Base-by-base conservation (phyloP, 1,140 invertebrate genomes). In the Drosophila bipectinata region DNA sequence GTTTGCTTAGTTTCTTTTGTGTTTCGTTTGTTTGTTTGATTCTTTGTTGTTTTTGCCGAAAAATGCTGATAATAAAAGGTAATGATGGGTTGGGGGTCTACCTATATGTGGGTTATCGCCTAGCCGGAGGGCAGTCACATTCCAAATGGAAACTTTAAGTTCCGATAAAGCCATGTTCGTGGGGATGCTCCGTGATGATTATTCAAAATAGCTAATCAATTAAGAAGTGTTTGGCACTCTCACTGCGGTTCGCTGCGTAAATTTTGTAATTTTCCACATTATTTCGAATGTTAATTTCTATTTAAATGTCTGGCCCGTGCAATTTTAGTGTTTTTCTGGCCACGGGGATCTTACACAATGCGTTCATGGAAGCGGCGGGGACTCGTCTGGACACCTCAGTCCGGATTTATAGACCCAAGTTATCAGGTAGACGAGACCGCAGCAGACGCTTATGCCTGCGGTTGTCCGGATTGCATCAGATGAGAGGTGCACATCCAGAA, bases 21-120 rank as follows among this genome's bases (percentile, higher is more conserved):
- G 34, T 77, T 62, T 49, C 52, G 52, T 60, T 77, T 72, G 44
- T 77, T 72, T 67, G 47, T 51, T 66, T 68, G 63, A 48, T 75
- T 84, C 59, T 77, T 87, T 85, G 79, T 85, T 85, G 77, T 72
- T 72, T 68, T 51, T 64, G 59, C 63, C 63, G 63, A 67, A 64
- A 66, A 53, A 53, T 54, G 39, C 60, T 58, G 82, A 78, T 78
- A 76, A 72, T 61, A 69, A 64, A 77, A 84, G 82, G 82, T 80
- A 85, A 85, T 80, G 77, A 71, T 49, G 54, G 47, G 61, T 41
- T 74, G 57, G 18, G 44, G 44, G 8, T 18, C 76, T 77, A 66
- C 79, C 77, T 63, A 4, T 48, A 47, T 41, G 7, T 41, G 60
- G 51, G 66, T 69, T 69, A 69, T 69, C 66, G 21, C 52, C 34